These are phyloP conservation scores for Tolmerus cingulatus DNA, from an alignment of 2,888 invertebrate genomes.

Conservation along the genomic window DNA sequence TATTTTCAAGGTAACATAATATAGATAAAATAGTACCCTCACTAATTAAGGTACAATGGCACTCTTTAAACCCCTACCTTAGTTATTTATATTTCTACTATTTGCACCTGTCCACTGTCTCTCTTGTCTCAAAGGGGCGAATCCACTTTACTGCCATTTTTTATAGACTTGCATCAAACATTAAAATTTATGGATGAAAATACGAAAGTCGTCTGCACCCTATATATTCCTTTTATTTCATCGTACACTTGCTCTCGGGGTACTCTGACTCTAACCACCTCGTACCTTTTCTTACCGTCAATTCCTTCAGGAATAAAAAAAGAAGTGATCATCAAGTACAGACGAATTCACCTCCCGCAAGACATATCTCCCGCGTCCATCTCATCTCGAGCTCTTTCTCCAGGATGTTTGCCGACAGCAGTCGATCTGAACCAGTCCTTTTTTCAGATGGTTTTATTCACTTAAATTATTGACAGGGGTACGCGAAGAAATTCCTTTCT, in stretches of 20 bases:
- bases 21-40: background rate
- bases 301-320: background rate
- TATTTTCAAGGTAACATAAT: too few species aligned
- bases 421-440: constrained; percentile 36
- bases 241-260: background rate
- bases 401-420: constrained; percentile 39
- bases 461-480: constrained; percentile 48
- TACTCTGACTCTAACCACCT: background rate
- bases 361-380: constrained; percentile 26
- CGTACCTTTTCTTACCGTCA: constrained; percentile 24
- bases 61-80: background rate
- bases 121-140: background rate
- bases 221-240: background rate
- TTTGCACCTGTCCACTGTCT: background rate
- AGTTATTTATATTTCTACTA: background rate
- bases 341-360: background rate
- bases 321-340: constrained; percentile 20
- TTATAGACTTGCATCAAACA: background rate
- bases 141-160: background rate
- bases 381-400: constrained; percentile 17
- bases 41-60: background rate
- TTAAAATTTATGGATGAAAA: constrained; percentile 20
- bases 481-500: constrained; percentile 30
- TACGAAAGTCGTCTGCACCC: background rate
- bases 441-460: constrained; percentile 42